These are phyloP conservation scores for Bombus confusus DNA, from an alignment of 1,140 invertebrate genomes.

Conservation along the genomic window DNA sequence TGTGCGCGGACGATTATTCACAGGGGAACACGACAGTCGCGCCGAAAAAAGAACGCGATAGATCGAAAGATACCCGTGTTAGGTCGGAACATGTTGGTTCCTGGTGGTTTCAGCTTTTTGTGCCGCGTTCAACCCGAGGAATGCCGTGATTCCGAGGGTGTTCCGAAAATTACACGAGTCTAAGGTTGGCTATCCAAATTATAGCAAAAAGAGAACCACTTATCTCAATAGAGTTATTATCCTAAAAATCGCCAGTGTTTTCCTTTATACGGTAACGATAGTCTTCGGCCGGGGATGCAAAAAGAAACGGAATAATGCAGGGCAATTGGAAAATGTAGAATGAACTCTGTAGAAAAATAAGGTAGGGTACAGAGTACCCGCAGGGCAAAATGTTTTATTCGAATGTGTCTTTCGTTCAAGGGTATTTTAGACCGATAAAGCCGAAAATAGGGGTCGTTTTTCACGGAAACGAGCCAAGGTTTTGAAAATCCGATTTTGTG, in stretches of 20 bases:
- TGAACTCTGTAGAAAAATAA: too few species aligned
- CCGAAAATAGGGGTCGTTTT: too few species aligned
- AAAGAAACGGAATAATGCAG: too few species aligned
- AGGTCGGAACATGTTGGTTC: not conserved
- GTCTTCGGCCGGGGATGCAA: too few species aligned
- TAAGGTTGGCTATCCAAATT: not conserved
- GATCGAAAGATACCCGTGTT: not conserved
- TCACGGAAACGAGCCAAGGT: too few species aligned
- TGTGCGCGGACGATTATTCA: slow-evolving; percentile 13
- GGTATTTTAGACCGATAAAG: too few species aligned
- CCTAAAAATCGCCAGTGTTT: not conserved
- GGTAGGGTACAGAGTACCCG: too few species aligned
- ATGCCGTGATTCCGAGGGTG: not conserved
- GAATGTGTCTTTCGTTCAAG: too few species aligned
- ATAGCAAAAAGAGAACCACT: not conserved
- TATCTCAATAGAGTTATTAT: not conserved
- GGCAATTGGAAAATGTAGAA: too few species aligned
- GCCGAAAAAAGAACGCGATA: slow-evolving; percentile 3
- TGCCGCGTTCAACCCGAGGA: not conserved
- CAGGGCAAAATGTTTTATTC: too few species aligned
- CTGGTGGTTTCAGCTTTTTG: not conserved
- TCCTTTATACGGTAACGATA: not conserved
- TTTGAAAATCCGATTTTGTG: too few species aligned
- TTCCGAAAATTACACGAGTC: not conserved
- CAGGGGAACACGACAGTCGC: not conserved